Evolutionary conservation across 2,797 vertebrate genomes (phyloP).

Genomic region (Gallinago nigripennis): DNA sequence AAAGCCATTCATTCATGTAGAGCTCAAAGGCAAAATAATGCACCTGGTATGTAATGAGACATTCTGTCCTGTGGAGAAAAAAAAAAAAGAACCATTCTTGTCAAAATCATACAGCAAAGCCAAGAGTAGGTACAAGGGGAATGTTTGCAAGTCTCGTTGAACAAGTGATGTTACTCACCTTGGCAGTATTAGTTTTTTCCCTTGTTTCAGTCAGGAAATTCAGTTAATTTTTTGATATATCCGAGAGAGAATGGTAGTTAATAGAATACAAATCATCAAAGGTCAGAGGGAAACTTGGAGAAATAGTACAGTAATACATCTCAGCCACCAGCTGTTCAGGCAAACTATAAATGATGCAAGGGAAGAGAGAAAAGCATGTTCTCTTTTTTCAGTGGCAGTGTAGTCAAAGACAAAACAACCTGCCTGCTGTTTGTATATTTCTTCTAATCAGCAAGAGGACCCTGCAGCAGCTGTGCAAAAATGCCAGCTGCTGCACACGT

Average conservation of each 20-base stretch:
- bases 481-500: not conserved
- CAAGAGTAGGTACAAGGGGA: not conserved
- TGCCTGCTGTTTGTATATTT: not conserved
- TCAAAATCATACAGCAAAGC: not conserved
- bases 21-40: not conserved
- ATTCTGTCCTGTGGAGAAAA: not conserved
- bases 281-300: not conserved
- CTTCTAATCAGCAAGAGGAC: not conserved
- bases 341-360: not conserved
- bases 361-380: not conserved
- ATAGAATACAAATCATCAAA: not conserved
- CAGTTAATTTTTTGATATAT: not conserved
- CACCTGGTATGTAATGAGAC: not conserved
- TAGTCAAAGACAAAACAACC: not conserved
- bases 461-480: not conserved
- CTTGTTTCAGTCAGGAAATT: not conserved
- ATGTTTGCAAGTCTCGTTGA: not conserved
- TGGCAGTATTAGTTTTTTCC: not conserved
- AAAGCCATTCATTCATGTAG: not conserved
- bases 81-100: not conserved
- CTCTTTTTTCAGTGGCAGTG: not conserved
- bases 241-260: not conserved
- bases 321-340: not conserved
- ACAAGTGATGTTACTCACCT: not conserved
- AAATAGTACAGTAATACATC: not conserved